These are phyloP conservation scores for Todiramphus chloris DNA, from an alignment of 2,113 vertebrate species.

Conservation along the genomic window DNA sequence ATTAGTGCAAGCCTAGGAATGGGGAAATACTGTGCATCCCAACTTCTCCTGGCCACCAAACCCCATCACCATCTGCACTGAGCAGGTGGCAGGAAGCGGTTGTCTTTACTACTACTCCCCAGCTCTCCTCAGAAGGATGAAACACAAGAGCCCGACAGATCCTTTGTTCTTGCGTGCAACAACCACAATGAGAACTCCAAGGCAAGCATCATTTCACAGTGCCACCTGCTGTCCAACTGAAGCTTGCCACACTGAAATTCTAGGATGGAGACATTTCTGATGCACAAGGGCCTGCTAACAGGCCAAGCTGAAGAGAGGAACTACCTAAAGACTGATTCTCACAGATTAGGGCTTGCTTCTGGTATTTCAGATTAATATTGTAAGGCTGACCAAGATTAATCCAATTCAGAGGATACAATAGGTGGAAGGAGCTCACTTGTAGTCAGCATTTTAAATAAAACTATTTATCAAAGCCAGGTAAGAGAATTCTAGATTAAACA, in stretches of 20 bases:
- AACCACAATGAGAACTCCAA: not conserved
- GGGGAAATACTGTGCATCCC: not conserved
- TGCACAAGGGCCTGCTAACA: not conserved
- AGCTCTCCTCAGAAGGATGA: not conserved
- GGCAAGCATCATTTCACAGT: not conserved
- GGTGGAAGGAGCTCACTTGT: not conserved
- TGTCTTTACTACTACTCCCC: not conserved
- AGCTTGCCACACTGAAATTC: not conserved
- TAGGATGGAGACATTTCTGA: not conserved
- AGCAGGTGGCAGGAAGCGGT: not conserved
- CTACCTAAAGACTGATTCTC: not conserved
- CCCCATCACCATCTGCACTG: rapidly evolving
- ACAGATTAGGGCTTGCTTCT: not conserved
- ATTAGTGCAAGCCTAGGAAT: not conserved
- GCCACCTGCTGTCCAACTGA: slow-evolving; percentile 10
- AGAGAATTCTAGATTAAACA: not conserved
- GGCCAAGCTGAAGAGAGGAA: not conserved
- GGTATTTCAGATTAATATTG: not conserved
- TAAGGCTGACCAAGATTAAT: not conserved
- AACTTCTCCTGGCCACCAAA: not conserved
- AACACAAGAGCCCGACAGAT: not conserved
- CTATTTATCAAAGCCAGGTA: not conserved
- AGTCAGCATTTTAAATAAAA: not conserved
- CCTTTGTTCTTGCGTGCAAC: not conserved
- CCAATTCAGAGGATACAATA: not conserved